Evolutionary conservation across 2,888 invertebrate genomes (phyloP).

Genomic region (Polyommatus icarus): DNA sequence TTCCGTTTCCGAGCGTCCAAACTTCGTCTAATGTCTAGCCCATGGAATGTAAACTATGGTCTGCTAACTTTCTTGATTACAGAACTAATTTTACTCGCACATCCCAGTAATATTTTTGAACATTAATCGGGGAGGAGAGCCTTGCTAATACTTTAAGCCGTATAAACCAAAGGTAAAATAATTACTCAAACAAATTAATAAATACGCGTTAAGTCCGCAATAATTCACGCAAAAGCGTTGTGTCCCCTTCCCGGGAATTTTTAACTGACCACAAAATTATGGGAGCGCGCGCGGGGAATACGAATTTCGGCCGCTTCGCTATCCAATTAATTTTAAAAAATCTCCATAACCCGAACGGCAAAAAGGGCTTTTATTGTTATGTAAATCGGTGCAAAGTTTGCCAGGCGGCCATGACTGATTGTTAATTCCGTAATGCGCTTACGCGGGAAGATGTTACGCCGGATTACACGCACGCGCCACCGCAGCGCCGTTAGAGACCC

Average conservation of each 20-base stretch:
- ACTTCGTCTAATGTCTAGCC: constrained; percentile 7
- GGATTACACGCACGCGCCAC: constrained; percentile 48
- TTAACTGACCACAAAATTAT: constrained; percentile 59
- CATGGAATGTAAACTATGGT: constrained; percentile 21
- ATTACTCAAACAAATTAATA: constrained; percentile 22
- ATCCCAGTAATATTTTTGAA: neutral
- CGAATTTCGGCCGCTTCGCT: constrained; percentile 70
- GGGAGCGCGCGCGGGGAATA: constrained; percentile 50
- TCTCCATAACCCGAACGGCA: constrained; percentile 60
- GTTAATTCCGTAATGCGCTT: constrained; percentile 79
- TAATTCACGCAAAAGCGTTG: constrained; percentile 38
- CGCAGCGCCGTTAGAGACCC: neutral
- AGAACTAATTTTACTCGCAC: constrained; percentile 14
- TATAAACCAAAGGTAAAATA: constrained; percentile 21
- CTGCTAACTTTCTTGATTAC: constrained; percentile 18
- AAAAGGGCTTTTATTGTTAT: constrained; percentile 76
- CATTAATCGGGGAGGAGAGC: neutral
- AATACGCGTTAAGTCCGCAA: constrained; percentile 30
- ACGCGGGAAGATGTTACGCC: constrained; percentile 59
- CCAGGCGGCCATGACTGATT: constrained; percentile 79
- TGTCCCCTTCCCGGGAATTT: constrained; percentile 38
- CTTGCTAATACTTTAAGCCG: neutral
- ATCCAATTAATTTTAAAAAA: constrained; percentile 79
- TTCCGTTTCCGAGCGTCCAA: constrained; percentile 20
- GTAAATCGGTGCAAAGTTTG: constrained; percentile 78